Evolutionary conservation across 2,113 vertebrate genomes (phyloP), one percentile per base, ranked within the genome.

Genomic region (Gobius niger): DNA sequence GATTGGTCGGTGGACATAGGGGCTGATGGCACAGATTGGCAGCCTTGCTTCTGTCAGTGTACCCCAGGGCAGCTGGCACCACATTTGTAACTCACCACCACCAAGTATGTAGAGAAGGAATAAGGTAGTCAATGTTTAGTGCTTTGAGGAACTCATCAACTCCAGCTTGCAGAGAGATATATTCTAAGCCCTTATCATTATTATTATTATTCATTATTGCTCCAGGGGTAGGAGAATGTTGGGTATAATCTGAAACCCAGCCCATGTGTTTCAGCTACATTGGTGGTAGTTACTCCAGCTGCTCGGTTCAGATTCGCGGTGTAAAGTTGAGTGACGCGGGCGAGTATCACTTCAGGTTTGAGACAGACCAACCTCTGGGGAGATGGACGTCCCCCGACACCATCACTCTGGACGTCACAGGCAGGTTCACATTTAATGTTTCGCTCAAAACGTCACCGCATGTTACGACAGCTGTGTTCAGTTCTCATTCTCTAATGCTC

Each of bases 271-370:
- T 6, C 76, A 91, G 89, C 41, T 90, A 90, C 84, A 78, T 83
- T 0, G 88, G 89, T 0, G 90, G 90, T 19, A 87, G 84, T 63
- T 87, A 89, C 19, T 89, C 81, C 67, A 88, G 88, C 84, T 91
- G 90, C 52, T 90, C 87, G 0, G 82, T 93, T 64, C 90, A 93
- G 81, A 91, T 93, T 49, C 84, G 80, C 1, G 64, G 76, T 6
- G 86, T 91, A 24, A 89, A 86, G 72, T 77, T 90, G 65, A 91
- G 89, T n/a, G 93, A 93, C 73, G 88, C 81, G 0, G 93, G 93
- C 9, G 86, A 90, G 66, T 93, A 93, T 75, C 90, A 92, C 84
- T 93, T 93, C 78, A 87, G 92, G 77, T 93, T 93, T 61, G 91
- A 93, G 76, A 92, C 91, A 0, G 88, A 93, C 75, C 89, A 91